Percentiles rank a stretch among this genome's conserved stretches.
These are phyloP conservation scores for Lithobates pipiens DNA, from an alignment of 2,797 vertebrate species.

Conservation along the genomic window DNA sequence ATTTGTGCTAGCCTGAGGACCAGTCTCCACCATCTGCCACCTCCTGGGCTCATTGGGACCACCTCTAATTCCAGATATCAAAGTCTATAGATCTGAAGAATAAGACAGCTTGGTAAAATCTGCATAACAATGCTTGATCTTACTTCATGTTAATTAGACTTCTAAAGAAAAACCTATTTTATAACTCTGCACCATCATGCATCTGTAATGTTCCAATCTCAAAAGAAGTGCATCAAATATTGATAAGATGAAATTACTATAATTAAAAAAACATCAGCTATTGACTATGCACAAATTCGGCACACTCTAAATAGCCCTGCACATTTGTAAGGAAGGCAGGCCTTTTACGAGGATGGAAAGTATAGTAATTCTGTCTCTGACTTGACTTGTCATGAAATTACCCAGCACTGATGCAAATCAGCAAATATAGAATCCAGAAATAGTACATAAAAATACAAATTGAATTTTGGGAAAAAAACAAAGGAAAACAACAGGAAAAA, in stretches of 20 bases:
- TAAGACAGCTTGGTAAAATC: constrained; percentile 25
- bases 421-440: background rate
- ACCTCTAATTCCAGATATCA: constrained; percentile 26
- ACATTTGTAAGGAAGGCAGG: background rate
- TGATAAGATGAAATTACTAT: background rate
- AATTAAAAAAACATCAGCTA: background rate
- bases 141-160: constrained; percentile 13
- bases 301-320: background rate
- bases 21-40: constrained; percentile 40
- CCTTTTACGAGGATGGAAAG: background rate
- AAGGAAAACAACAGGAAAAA: too few species aligned
- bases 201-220: background rate
- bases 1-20: constrained; percentile 15
- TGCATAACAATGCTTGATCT: constrained; percentile 42
- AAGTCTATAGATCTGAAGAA: constrained; percentile 36
- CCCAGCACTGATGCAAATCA: background rate
- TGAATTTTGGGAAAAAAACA: too few species aligned
- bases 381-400: background rate
- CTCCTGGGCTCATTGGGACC: constrained; percentile 7
- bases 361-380: background rate
- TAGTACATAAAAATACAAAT: background rate
- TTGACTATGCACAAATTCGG: background rate
- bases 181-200: background rate
- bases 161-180: constrained; percentile 19
- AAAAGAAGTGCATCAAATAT: constrained; percentile 5